These are phyloP conservation scores for Tapirus terrestris DNA, from an alignment of 2,113 vertebrate species.

Conservation along the genomic window DNA sequence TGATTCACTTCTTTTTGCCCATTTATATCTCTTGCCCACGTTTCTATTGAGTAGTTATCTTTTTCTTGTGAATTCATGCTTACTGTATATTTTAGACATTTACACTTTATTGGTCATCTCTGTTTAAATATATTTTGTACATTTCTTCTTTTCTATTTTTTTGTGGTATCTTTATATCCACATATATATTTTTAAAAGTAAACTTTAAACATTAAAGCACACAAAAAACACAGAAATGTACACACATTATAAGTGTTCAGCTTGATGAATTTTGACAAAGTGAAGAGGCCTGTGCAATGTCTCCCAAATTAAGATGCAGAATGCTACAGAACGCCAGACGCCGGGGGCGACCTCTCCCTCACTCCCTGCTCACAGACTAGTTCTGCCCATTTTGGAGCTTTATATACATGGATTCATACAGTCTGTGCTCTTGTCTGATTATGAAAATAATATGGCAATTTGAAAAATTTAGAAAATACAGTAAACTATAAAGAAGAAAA, in stretches of 20 bases:
- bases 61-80: not conserved
- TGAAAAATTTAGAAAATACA: not conserved
- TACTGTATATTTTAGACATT: not conserved
- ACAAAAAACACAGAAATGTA: not conserved
- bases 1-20: no score
- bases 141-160: not conserved
- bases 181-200: not conserved
- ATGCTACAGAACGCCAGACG: not conserved
- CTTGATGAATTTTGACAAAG: not conserved
- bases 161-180: not conserved
- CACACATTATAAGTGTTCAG: not conserved
- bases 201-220: not conserved
- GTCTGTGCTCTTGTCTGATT: no score
- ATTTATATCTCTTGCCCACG: not conserved
- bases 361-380: accelerated
- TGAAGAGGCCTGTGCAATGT: not conserved
- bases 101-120: not conserved
- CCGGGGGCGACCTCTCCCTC: accelerated
- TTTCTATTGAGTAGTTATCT: not conserved
- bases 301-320: accelerated
- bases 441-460: not conserved
- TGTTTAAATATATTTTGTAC: not conserved
- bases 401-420: accelerated
- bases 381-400: accelerated
- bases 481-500: not conserved